These are phyloP conservation scores for Drosophila navojoa DNA, from an alignment of 1,140 invertebrate species.

Conservation along the genomic window DNA sequence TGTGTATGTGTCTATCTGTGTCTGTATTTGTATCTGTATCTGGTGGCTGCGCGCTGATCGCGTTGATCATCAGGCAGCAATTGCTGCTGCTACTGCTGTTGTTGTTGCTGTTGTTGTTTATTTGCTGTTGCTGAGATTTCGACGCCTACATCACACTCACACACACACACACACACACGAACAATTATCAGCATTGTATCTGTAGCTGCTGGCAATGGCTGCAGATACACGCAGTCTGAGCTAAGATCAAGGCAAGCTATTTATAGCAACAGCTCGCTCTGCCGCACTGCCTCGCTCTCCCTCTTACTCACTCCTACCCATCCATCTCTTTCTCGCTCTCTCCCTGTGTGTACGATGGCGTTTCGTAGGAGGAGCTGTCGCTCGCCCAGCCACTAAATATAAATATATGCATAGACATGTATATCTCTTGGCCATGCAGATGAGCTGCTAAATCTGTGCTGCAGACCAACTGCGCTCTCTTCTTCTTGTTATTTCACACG, in stretches of 20 bases:
- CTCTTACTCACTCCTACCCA: not conserved
- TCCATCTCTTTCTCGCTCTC: not conserved
- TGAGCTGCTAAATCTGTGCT: conserved; percentile 24
- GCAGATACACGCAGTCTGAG: conserved; percentile 35
- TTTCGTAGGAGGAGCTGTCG: conserved; percentile 20
- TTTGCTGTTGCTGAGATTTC: conserved; percentile 61
- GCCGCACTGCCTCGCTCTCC: conserved; percentile 6
- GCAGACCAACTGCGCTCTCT: conserved; percentile 6
- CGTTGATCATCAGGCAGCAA: conserved; percentile 53
- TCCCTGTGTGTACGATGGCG: conserved; percentile 7
- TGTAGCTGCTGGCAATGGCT: conserved; percentile 35
- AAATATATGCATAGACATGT: conserved; percentile 5
- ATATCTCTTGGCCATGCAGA: conserved; percentile 29
- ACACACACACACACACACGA: conserved; percentile 30
- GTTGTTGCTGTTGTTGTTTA: conserved; percentile 40
- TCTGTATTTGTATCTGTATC: conserved; percentile 11
- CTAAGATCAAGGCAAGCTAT: conserved; percentile 53
- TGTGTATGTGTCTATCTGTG: conserved; percentile 36
- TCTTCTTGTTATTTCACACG: not conserved
- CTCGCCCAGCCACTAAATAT: not conserved
- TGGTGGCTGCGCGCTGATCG: conserved; percentile 42
- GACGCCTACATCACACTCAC: conserved; percentile 53
- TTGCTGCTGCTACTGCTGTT: conserved; percentile 14
- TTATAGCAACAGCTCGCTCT: conserved; percentile 40
- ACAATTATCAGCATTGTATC: conserved; percentile 2